Evolutionary conservation across 2,797 vertebrate genomes (phyloP).

Genomic region (Schizothorax lantsangensis): DNA sequence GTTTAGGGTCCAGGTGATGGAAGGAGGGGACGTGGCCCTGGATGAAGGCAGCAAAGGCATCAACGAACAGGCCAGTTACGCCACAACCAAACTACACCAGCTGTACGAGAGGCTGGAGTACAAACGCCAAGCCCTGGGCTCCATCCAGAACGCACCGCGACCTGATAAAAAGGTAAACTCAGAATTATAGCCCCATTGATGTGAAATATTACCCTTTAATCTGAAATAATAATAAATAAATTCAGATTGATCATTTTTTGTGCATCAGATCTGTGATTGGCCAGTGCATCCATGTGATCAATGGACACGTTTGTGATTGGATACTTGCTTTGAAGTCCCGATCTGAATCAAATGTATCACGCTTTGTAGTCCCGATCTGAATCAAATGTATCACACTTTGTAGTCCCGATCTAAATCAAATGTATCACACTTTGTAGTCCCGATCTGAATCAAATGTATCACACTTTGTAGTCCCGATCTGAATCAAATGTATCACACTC

Average conservation of each 20-base stretch:
- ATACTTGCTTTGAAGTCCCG: no score
- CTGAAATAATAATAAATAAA: not conserved
- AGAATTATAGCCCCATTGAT: not conserved
- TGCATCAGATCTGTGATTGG: not conserved
- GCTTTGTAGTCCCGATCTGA: no score
- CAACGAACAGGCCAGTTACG: slow-evolving; percentile 93
- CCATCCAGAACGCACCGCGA: slow-evolving; percentile 94
- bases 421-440: no score
- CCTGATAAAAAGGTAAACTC: slow-evolving; percentile 92
- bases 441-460: no score
- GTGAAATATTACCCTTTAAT: not conserved
- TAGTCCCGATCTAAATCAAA: no score
- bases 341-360: no score
- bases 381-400: no score
- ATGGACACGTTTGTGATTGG: not conserved
- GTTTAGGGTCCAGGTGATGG: slow-evolving; percentile 83
- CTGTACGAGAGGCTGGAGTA: slow-evolving; percentile 96
- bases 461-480: no score
- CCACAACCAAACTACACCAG: slow-evolving; percentile 90
- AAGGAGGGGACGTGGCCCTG: slow-evolving; percentile 79
- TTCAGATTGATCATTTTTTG: not conserved
- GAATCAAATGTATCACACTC: no score
- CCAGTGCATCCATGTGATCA: not conserved
- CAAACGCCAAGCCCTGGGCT: slow-evolving; percentile 93
- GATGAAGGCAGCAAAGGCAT: slow-evolving; percentile 88